Conservation (phyloP, 2,888 invertebrate species). For the Aporophyla nigra region DNA sequence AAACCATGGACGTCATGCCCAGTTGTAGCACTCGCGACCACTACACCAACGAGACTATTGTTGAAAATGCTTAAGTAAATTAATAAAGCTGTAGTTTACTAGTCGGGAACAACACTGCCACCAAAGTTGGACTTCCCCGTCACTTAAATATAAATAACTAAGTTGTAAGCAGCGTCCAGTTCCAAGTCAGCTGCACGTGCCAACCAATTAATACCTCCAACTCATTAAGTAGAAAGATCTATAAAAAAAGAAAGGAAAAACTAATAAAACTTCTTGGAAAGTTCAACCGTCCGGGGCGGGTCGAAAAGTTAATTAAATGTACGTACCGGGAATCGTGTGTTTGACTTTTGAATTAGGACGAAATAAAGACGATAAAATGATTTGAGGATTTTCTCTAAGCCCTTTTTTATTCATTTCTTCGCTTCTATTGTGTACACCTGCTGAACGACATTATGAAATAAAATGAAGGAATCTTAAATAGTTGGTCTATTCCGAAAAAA, state of each 20-base stretch:
- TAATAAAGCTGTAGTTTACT: background rate
- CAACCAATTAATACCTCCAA: slow-evolving; percentile 60
- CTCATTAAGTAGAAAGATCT: slow-evolving; percentile 64
- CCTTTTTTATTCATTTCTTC: background rate
- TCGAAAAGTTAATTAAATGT: slow-evolving; percentile 67
- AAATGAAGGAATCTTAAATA: background rate
- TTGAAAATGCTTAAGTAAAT: background rate
- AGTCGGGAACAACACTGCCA: too few species aligned
- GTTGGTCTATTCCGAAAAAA: background rate
- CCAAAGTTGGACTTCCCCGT: background rate
- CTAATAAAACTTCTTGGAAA: slow-evolving; percentile 64
- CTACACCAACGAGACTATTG: background rate
- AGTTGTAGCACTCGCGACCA: background rate
- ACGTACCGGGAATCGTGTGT: slow-evolving; percentile 50
- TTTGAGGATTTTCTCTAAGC: background rate
- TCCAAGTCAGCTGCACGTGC: slow-evolving; percentile 37
- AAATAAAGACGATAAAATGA: slow-evolving; percentile 28
- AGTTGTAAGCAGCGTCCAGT: slow-evolving; percentile 14
- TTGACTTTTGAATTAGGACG: slow-evolving; percentile 60
- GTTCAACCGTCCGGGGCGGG: slow-evolving; percentile 48
- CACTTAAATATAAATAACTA: slow-evolving; percentile 41
- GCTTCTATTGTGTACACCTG: background rate
- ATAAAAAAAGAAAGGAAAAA: slow-evolving; percentile 57
- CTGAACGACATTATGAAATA: background rate
- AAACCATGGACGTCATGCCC: too few species aligned